Conservation (phyloP, 2,797 vertebrate genomes). For the Labeo calbasu region DNA sequence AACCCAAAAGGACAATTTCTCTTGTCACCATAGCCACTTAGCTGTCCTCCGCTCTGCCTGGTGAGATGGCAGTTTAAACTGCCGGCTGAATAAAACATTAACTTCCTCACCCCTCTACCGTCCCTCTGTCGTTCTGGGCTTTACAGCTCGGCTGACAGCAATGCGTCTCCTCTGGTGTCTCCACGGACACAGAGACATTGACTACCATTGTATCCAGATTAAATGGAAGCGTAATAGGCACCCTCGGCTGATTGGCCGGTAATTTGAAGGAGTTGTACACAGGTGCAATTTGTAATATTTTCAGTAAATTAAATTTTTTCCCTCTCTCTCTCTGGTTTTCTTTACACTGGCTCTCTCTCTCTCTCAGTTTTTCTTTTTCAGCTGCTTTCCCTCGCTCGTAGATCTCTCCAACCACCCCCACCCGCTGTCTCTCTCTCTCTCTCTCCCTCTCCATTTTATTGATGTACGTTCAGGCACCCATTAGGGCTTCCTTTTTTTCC, state of each 20-base stretch:
- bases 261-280: conserved; percentile 99
- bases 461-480: conserved; percentile 99
- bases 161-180: conserved; percentile 90
- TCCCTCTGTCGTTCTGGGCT: conserved; percentile 79
- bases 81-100: conserved; percentile 99
- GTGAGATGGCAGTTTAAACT: conserved; percentile 97
- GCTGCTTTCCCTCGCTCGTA: conserved; percentile 56
- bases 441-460: conserved; percentile 96
- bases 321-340: conserved; percentile 71
- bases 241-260: conserved; percentile 99
- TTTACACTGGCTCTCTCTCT: conserved; percentile 67
- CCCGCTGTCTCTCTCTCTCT: conserved; percentile 60
- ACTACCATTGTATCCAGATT: conserved; percentile 99
- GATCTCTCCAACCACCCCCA: conserved; percentile 39
- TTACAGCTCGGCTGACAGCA: conserved; percentile 91
- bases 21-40: conserved; percentile 99
- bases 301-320: conserved; percentile 99
- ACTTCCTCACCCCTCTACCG: conserved; percentile 68
- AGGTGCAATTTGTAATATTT: conserved; percentile 99
- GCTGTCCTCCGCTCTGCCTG: conserved; percentile 89
- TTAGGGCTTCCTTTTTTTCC: conserved; percentile 99
- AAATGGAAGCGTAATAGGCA: conserved; percentile 99
- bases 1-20: conserved; percentile 98
- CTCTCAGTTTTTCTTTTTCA: conserved; percentile 68
- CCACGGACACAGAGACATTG: conserved; percentile 96